A percentile compares a stretch with the other conserved stretches of the same genome.
These are phyloP conservation scores for Saccopteryx bilineata DNA, from an alignment of 2,113 vertebrate species.

Conservation along the genomic window DNA sequence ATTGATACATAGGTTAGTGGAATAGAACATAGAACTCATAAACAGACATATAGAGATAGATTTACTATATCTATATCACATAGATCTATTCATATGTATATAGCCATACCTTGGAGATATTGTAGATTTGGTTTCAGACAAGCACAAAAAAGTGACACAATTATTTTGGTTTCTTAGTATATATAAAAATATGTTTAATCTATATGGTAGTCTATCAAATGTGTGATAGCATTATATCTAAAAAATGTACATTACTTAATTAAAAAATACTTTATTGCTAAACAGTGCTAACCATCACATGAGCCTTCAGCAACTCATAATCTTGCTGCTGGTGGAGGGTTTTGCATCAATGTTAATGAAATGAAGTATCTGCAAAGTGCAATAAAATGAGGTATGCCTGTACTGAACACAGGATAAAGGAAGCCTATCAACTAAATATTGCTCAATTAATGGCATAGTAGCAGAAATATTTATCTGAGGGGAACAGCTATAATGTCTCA, in stretches of 20 bases:
- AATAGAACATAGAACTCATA: neutral
- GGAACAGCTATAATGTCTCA: neutral
- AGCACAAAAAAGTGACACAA: neutral
- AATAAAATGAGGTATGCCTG: neutral
- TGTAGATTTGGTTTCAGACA: neutral
- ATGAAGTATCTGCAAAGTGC: neutral
- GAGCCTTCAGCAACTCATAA: neutral
- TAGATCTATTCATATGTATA: neutral
- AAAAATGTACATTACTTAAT: neutral
- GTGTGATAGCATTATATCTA: neutral
- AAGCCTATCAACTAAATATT: slow-evolving; percentile 4
- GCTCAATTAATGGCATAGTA: neutral
- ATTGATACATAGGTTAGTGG: neutral
- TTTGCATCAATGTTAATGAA: neutral
- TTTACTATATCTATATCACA: neutral
- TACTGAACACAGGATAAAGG: neutral
- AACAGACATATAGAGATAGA: neutral
- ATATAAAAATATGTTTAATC: neutral
- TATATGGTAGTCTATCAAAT: neutral
- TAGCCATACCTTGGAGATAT: neutral
- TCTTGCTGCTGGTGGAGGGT: neutral
- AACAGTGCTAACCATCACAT: neutral
- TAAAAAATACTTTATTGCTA: neutral
- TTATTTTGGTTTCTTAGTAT: neutral
- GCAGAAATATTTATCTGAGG: neutral